Evolutionary conservation across 2,888 invertebrate species (phyloP), one percentile per base, ranked within the genome.

Genomic region (Nasonia oneida): DNA sequence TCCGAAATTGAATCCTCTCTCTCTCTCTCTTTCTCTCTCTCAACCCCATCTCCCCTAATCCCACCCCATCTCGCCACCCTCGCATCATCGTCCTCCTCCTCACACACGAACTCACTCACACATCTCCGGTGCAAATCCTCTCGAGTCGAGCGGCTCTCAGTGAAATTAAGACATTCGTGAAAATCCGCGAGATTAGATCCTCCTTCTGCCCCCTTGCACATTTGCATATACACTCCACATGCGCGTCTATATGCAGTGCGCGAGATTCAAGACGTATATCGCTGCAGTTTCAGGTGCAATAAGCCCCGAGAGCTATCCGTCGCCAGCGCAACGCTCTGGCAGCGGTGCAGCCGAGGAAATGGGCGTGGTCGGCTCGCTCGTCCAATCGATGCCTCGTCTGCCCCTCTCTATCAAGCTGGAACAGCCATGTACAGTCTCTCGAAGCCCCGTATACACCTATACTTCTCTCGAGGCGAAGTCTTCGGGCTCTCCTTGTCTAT

Each of bases 331-430:
- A 75, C 67, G 57, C 18, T 50, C 33, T 12, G 47, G 50, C 57
- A 10, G 6, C 67, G 8, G 33, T n/a, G 83, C 61, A 50, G 67
- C 76, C n/a, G 39, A 23, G 61, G 33, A 67, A 81, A 71, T 81
- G 89, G 91, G 91, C 90, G 90, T 90, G 88, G 90, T 87, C 85
- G 81, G 47, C 87, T 87, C 88, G 61, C 64, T 85, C 88, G 85
- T 75, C 93, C 93, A 93, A 93, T 93, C 93, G 90, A 92, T 92
- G 91, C 86, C 82, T 83, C n/a, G 61, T 73, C 47, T 76, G 87
- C 92, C 93, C 93, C 91, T 92, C 50, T 74, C 57, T 53, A 1
- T 64, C 50, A 0, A n/a, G 3, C 57, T 78, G 57, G 37, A 81
- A 75, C 77, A 61, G 57, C 71, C 71, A 70, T 83, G 81, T 87